These are phyloP conservation scores for Dasypus novemcinctus DNA, from an alignment of 2,113 vertebrate genomes.

Conservation along the genomic window DNA sequence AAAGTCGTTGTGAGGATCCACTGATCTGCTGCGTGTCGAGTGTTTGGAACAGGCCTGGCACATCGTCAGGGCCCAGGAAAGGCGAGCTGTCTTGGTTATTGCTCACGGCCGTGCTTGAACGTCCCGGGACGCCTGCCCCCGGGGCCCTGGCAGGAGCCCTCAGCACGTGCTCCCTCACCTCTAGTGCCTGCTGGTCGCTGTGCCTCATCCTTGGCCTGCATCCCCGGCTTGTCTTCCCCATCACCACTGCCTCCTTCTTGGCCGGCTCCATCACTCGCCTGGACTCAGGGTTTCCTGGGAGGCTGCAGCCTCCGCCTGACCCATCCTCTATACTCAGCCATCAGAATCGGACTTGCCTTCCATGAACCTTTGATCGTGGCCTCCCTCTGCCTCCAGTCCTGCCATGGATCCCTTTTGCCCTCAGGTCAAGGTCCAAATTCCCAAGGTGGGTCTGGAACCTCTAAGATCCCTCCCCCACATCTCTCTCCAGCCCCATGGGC, in stretches of 20 bases:
- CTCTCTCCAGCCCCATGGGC: rapidly evolving
- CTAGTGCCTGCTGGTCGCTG: rapidly evolving
- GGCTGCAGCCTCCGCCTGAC: neutral
- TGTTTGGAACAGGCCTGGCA: too few species aligned
- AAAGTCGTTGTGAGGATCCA: neutral
- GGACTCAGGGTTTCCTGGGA: neutral
- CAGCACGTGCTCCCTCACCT: neutral
- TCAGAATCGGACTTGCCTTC: neutral
- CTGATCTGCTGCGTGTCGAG: neutral
- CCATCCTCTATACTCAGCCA: neutral
- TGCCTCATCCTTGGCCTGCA: neutral
- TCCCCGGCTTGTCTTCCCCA: neutral
- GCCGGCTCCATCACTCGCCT: rapidly evolving
- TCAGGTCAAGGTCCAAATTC: too few species aligned
- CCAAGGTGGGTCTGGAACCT: too few species aligned
- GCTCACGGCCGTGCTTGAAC: neutral
- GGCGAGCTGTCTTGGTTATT: neutral
- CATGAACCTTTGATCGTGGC: neutral
- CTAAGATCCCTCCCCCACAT: too few species aligned
- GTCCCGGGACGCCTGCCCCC: rapidly evolving
- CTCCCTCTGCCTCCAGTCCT: neutral
- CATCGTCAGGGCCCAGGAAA: rapidly evolving
- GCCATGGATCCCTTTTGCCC: too few species aligned
- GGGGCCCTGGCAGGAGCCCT: neutral
- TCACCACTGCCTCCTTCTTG: neutral